Evolutionary conservation across 2,888 invertebrate genomes (phyloP).

Genomic region (Heterodera filipjevi): DNA sequence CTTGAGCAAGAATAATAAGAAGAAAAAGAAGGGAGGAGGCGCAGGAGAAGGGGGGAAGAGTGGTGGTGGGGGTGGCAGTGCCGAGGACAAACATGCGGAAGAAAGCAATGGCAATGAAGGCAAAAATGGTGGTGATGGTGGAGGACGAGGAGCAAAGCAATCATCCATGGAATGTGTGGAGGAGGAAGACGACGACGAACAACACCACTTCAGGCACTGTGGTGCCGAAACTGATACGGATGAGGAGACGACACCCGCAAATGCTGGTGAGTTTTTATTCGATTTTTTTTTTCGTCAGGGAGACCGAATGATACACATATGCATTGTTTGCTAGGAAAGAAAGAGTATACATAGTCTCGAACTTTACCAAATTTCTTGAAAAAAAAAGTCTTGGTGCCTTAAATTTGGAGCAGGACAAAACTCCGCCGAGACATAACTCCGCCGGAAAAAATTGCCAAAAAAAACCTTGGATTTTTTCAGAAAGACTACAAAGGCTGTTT

Average conservation of each 20-base stretch:
- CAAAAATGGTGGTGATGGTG: neutral
- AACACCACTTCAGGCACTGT: conserved; percentile 36
- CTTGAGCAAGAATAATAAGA: conserved; percentile 45
- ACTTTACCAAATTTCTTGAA: too few species aligned
- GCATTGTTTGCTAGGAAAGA: too few species aligned
- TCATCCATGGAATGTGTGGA: neutral
- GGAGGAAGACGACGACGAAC: conserved; percentile 24
- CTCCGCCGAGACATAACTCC: too few species aligned
- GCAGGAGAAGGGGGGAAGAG: conserved; percentile 43
- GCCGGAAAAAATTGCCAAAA: too few species aligned
- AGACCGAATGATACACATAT: too few species aligned
- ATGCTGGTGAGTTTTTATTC: neutral
- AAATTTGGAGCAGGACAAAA: too few species aligned
- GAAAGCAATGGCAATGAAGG: neutral
- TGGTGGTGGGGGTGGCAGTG: neutral
- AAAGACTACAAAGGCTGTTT: too few species aligned
- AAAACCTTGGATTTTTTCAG: neutral
- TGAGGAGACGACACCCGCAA: conserved; percentile 21
- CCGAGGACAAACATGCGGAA: neutral
- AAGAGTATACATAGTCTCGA: too few species aligned
- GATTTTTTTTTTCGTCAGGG: too few species aligned
- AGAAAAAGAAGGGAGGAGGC: conserved; percentile 44
- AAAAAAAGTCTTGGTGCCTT: too few species aligned
- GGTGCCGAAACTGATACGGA: conserved; percentile 58
- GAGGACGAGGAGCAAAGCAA: neutral